Evolutionary conservation across 2,888 invertebrate species (phyloP), one percentile per base, ranked within the genome.

Genomic region (Belgica antarctica): DNA sequence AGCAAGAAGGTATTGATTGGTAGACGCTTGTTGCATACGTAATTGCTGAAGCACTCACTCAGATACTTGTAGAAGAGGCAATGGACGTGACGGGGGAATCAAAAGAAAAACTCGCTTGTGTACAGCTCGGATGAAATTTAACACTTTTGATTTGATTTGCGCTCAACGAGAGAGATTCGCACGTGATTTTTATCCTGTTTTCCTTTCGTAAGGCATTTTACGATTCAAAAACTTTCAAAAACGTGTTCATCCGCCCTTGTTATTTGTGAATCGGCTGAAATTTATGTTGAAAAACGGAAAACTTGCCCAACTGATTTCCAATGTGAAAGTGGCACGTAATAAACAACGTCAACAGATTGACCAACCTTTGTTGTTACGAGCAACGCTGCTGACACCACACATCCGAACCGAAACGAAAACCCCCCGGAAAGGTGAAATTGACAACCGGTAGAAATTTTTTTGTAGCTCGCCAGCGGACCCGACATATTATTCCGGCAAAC

Each of bases 61-160:
- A 3, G 27, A 12, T 12, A 24, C 59, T 59, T 59, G 24, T 22
- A 59, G 25, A 25, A 24, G 15, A 8, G 36, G 36, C 36, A 17
- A 10, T 10, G 25, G 25, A 65, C 65, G 65, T 65, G 65, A 65
- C 19, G 25, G 27, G 65, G 65, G 46, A 65, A 65, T 65, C 46
- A 65, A 65, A 65, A 31, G 22, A 25, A 34, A n/a, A n/a, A n/a
- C n/a, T n/a, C n/a, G n/a, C n/a, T n/a, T n/a, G n/a, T 41, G 8
- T 2, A n/a, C 10, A 8, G 7, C 7, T 8, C n/a, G n/a, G 22
- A 22, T 59, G 34, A 65, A 41, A n/a, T 28, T 46, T 36, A 46
- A 46, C 25, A 36, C 46, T 65, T 63, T 25, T 65, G 65, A 65
- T 65, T 65, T 65, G 65, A 65, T 65, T 65, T 65, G 65, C 34